A percentile compares a stretch with the other conserved stretches of the same genome.
These are phyloP conservation scores for Peromyscus polionotus DNA, from an alignment of 2,113 vertebrate species.

Conservation along the genomic window DNA sequence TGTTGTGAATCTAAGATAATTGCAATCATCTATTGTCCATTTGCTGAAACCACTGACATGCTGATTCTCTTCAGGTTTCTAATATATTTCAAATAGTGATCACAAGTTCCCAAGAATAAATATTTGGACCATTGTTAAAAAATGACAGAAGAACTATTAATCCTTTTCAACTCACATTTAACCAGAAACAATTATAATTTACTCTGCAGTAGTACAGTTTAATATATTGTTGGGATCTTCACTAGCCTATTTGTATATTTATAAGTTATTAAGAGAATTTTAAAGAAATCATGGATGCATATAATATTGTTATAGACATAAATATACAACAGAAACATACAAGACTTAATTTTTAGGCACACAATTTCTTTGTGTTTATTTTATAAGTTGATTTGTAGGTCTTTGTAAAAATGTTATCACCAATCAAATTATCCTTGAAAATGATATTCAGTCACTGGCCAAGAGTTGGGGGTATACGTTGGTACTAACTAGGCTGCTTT, in stretches of 20 bases:
- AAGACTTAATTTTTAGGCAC: background rate
- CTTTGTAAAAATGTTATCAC: background rate
- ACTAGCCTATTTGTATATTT: background rate
- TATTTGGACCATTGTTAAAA: background rate
- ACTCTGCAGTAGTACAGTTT: background rate
- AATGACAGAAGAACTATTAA: constrained; percentile 14
- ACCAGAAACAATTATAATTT: background rate
- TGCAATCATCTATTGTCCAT: background rate
- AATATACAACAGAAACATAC: background rate
- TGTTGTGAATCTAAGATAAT: background rate
- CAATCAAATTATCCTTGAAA: background rate
- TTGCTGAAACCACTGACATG: background rate
- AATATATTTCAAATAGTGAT: background rate
- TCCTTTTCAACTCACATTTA: constrained; percentile 17
- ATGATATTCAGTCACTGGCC: background rate
- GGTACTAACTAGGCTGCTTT: background rate
- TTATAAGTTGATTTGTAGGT: background rate
- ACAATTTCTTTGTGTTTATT: background rate
- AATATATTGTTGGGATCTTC: background rate
- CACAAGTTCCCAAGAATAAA: background rate
- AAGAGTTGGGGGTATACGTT: background rate
- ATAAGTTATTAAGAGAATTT: constrained; percentile 31
- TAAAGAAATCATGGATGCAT: background rate
- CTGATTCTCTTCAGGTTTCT: background rate
- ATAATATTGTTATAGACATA: background rate